Base-by-base conservation (phyloP, 2,113 vertebrate genomes). In the Grantiella picta region DNA sequence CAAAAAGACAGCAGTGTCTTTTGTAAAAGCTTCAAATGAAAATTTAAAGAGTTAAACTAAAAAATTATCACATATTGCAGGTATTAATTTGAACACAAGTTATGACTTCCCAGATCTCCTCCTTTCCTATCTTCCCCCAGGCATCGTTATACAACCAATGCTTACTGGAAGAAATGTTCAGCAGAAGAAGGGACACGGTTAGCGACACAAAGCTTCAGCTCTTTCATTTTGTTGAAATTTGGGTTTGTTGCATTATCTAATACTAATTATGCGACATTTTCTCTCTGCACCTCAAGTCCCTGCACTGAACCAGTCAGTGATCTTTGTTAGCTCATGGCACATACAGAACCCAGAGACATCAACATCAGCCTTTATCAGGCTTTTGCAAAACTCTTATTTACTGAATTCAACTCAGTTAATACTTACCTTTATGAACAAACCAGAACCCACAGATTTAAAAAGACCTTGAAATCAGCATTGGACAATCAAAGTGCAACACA, bases 351-450 rank as follows among this genome's bases (percentile, higher is more conserved):
- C 57, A 71, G 24, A 86, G 66, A 68, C 53, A 68, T 16, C 56
- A 90, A 50, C 81, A 89, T 22, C 23, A 49, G 10, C 36, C 10
- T 77, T 60, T 12, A 81, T 9, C n/a, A 66, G 38, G 36, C 42
- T 78, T 76, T 76, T 38, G 18, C 28, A 88, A 71, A 81, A 57
- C 8, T 35, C 21, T 29, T 76, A 68, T 54, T 83, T 90, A 82
- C 47, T 44, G 20, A 81, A 94, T 91, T 87, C 45, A 78, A 29
- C 23, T 85, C n/a, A 12, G 25, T 78, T 68, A 78, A 92, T 71
- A 86, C 88, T 95, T 76, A 95, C 89, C 91, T 88, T 89, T 90
- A 61, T 21, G 89, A 92, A 92, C n/a, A 90, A 90, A 95, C 27
- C 61, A 93, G 45, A 93, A 90, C 24, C 13, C 57, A 83, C 24